Percentiles rank a stretch among this genome's conserved stretches.
phyloP scores from a whole-genome alignment of 2,113 vertebrate genomes.

The Scomber colias region DNA sequence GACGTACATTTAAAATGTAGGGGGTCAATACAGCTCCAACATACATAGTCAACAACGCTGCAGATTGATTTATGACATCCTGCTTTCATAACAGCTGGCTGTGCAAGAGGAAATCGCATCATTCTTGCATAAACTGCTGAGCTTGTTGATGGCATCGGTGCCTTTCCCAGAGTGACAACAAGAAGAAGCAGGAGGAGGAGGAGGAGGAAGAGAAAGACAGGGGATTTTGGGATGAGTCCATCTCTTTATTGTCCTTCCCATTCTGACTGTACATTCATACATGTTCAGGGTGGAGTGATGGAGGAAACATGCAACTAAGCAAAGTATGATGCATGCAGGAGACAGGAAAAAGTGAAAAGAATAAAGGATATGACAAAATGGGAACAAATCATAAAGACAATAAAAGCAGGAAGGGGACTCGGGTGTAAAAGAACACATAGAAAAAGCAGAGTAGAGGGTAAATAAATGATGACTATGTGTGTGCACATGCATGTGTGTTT shows the following conservation, averaged over 20 bases:
- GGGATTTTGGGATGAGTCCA: not conserved
- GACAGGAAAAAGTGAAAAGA: constrained; percentile 20
- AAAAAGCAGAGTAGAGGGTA: constrained; percentile 56
- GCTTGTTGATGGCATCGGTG: constrained; percentile 42
- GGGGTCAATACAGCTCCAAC: constrained; percentile 4
- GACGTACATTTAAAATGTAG: not conserved
- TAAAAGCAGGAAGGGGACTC: constrained; percentile 32
- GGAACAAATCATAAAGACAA: constrained; percentile 12
- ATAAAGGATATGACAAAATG: constrained; percentile 22
- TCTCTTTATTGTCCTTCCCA: constrained; percentile 27
- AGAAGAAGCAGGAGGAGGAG: not conserved
- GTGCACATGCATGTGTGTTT: constrained; percentile 20
- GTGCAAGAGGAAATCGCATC: constrained; percentile 60
- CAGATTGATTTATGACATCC: constrained; percentile 64
- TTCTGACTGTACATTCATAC: constrained; percentile 12
- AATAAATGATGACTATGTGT: constrained; percentile 63
- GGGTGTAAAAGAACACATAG: constrained; percentile 9
- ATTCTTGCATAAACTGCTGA: constrained; percentile 65
- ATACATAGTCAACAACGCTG: not conserved
- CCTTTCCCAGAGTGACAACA: constrained; percentile 40
- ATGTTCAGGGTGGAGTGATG: constrained; percentile 29
- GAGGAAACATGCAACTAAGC: constrained; percentile 36
- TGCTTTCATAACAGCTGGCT: constrained; percentile 58
- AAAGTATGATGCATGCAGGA: constrained; percentile 41
- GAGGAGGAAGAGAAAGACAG: not conserved